Percentiles rank a stretch among this genome's conserved stretches.
Evolutionary conservation across 2,888 invertebrate species (phyloP).

Genomic region (Aphodius sticticus): DNA sequence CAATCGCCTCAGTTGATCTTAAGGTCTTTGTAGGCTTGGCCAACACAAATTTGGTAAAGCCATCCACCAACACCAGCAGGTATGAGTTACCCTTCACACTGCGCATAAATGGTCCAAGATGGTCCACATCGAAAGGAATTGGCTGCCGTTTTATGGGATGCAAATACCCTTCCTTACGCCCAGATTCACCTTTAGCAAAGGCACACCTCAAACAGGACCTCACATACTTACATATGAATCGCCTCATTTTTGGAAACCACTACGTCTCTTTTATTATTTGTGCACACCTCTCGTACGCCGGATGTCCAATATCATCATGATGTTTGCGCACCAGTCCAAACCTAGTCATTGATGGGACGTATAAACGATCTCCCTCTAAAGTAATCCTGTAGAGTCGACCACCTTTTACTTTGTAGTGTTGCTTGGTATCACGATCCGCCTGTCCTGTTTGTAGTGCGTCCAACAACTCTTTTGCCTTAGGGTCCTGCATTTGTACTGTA

Average conservation of each 20-base stretch:
- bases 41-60: conserved; percentile 39
- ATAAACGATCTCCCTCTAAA: conserved; percentile 27
- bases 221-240: conserved; percentile 47
- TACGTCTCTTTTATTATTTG: conserved; percentile 42
- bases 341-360: conserved; percentile 42
- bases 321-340: conserved; percentile 48
- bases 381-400: conserved; percentile 36
- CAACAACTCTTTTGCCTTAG: conserved; percentile 31
- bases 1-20: conserved; percentile 43
- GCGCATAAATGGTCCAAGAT: conserved; percentile 40
- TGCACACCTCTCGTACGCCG: conserved; percentile 41
- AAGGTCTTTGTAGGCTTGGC: conserved; percentile 32
- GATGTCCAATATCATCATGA: conserved; percentile 50
- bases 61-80: conserved; percentile 42
- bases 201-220: conserved; percentile 45
- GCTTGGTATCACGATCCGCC: conserved; percentile 32
- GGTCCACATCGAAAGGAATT: conserved; percentile 38
- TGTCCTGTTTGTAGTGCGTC: conserved; percentile 23
- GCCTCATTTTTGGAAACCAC: conserved; percentile 49
- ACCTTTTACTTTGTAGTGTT: conserved; percentile 28
- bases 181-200: conserved; percentile 34
- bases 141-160: conserved; percentile 40
- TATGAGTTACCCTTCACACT: conserved; percentile 37
- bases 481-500: conserved; percentile 42
- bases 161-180: conserved; percentile 44